Percentiles rank a stretch among this genome's conserved stretches.
Conservation (phyloP, 2,113 vertebrate genomes). For the Chaenogobius annularis region DNA sequence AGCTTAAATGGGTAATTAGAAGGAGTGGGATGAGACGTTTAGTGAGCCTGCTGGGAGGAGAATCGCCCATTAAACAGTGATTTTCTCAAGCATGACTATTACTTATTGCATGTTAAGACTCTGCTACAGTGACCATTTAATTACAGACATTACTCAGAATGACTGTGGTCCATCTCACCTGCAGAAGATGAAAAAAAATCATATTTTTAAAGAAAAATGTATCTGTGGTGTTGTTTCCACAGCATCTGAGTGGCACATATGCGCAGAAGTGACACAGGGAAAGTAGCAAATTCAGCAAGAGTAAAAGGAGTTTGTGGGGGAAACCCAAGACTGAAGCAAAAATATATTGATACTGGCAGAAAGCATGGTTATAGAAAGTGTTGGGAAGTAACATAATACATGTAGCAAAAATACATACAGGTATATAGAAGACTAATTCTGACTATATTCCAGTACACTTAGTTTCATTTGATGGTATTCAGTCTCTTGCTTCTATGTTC, state of each 20-base stretch:
- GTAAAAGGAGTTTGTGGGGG: not conserved
- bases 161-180: constrained; percentile 38
- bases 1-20: constrained; percentile 73
- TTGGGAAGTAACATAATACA: too few relatives aligned
- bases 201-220: not conserved
- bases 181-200: constrained; percentile 21
- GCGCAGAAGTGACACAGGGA: not conserved
- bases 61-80: constrained; percentile 69
- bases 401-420: too few relatives aligned
- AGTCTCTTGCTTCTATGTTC: not conserved
- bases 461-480: not conserved
- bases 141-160: constrained; percentile 59
- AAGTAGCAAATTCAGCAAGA: not conserved
- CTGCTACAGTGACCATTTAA: constrained; percentile 57
- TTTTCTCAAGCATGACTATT: constrained; percentile 61
- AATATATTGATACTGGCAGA: too few relatives aligned
- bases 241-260: not conserved
- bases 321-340: too few relatives aligned
- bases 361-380: too few relatives aligned
- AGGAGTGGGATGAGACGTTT: constrained; percentile 64
- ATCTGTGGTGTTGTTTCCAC: not conserved
- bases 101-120: constrained; percentile 59
- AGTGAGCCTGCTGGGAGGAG: constrained; percentile 61
- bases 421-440: too few relatives aligned
- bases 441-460: too few relatives aligned